These are phyloP conservation scores for Eretmochelys imbricata DNA, from an alignment of 2,113 vertebrate genomes.

Conservation along the genomic window DNA sequence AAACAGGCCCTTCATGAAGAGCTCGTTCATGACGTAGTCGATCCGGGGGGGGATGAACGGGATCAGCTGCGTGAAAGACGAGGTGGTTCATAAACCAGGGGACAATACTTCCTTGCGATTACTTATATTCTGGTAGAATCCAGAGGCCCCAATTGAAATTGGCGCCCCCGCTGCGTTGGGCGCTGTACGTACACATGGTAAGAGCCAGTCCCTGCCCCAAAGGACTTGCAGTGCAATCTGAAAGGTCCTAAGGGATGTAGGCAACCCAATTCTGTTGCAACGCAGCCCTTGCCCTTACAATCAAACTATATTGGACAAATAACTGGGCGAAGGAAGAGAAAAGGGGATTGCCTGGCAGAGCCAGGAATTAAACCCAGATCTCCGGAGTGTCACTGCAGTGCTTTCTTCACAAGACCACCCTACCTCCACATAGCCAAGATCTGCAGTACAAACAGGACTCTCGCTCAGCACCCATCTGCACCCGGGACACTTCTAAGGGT, in stretches of 20 bases:
- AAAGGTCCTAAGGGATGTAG: background rate
- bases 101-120: background rate
- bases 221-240: background rate
- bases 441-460: background rate
- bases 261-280: background rate
- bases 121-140: background rate
- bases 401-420: background rate
- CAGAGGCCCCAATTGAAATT: background rate
- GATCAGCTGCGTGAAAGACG: slow-evolving; percentile 82
- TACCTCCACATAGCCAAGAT: background rate
- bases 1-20: slow-evolving; percentile 67
- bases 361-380: background rate
- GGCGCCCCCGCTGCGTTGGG: accelerated
- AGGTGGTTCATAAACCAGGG: background rate
- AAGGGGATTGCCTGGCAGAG: background rate
- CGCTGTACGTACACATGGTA: background rate
- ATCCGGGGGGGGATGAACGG: slow-evolving; percentile 81
- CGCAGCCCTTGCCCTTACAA: background rate
- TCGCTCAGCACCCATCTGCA: background rate
- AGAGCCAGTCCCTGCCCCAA: background rate
- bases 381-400: background rate
- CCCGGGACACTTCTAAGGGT: background rate
- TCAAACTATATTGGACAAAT: background rate
- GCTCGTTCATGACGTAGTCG: slow-evolving; percentile 51
- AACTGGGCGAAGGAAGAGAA: background rate